phyloP scores from a whole-genome alignment of 2,888 invertebrate species.

The Cryptocephalus primarius region DNA sequence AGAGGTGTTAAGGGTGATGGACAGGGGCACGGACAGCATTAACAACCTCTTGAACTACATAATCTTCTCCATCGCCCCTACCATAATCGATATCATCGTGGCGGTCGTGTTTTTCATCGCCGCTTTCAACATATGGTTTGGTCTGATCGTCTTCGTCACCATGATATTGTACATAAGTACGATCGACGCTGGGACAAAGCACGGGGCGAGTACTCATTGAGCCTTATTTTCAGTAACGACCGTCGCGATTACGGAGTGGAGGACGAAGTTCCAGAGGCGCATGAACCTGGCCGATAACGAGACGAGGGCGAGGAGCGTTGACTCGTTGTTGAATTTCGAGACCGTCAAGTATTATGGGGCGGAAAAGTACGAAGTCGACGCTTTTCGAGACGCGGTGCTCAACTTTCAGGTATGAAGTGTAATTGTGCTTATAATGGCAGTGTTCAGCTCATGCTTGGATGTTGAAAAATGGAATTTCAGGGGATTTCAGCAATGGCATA shows the following conservation, averaged over 20 bases:
- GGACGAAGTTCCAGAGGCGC: constrained; percentile 85
- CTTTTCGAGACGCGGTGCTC: constrained; percentile 74
- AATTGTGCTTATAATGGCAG: background rate
- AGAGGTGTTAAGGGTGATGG: constrained; percentile 93
- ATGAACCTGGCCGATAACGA: constrained; percentile 95
- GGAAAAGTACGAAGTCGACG: constrained; percentile 80
- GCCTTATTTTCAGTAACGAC: constrained; percentile 55
- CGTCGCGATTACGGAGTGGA: constrained; percentile 91
- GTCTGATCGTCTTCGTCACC: constrained; percentile 85
- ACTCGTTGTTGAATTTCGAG: constrained; percentile 94
- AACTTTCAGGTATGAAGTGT: constrained; percentile 59
- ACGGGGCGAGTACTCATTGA: too few relatives aligned
- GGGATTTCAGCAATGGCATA: too few relatives aligned
- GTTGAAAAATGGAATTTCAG: too few relatives aligned
- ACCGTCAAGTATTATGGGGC: constrained; percentile 98
- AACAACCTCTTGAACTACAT: constrained; percentile 88
- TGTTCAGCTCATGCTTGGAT: too few relatives aligned
- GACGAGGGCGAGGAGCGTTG: constrained; percentile 83
- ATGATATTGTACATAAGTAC: constrained; percentile 89
- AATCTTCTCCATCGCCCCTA: constrained; percentile 86
- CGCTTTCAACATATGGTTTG: constrained; percentile 89
- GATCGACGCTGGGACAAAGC: constrained; percentile 24
- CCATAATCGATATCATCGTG: constrained; percentile 82
- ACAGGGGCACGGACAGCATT: constrained; percentile 93
- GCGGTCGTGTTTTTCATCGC: constrained; percentile 83